Evolutionary conservation across 2,888 invertebrate genomes (phyloP), one percentile per base, ranked within the genome.

Genomic region (Meiosimyza platycephala): DNA sequence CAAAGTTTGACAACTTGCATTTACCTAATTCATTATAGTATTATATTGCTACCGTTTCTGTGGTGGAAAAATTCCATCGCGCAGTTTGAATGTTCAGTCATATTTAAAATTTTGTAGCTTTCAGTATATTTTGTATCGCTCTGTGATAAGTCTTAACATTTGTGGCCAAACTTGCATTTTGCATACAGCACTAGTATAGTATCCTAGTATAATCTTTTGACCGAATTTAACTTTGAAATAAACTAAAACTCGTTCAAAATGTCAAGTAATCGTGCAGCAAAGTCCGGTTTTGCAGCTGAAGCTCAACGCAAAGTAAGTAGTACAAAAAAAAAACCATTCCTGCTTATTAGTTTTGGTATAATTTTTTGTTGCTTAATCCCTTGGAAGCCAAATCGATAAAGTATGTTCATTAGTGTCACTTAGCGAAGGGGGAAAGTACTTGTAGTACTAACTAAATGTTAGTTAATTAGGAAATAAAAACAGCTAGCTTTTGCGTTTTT

Each of bases 241-340:
- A 65, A n/a, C 22, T 48, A 72, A 84, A 85, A 83, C 83, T 79
- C 78, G 84, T 84, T 84, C 83, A 74, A 83, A 82, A 87, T 87
- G 87, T 85, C 87, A 78, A 84, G 84, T 77, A 86, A 87, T 81
- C 87, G 87, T 82, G 87, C 87, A 79, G 83, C 87, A 80, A 87
- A 87, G 82, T 87, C 87, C 80, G 97, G 97, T 92, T 95, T 97
- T 90, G 97, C 97, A 81, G 96, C 97, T 74, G 97, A 97, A 88
- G 96, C 97, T 70, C 97, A 97, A 89, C 92, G 94, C 86, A 97
- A 97, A 93, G 97, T 97, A 88, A 91, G 91, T 83, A 80, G 71
- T n/a, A 52, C 28, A 15, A 28, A 28, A 4, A 22, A 22, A 22
- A 28, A 18, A 51, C 22, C 5, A 57, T 65, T 50, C n/a, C 22